Conservation (phyloP, 1,140 invertebrate genomes). For the Ooceraea biroi region DNA sequence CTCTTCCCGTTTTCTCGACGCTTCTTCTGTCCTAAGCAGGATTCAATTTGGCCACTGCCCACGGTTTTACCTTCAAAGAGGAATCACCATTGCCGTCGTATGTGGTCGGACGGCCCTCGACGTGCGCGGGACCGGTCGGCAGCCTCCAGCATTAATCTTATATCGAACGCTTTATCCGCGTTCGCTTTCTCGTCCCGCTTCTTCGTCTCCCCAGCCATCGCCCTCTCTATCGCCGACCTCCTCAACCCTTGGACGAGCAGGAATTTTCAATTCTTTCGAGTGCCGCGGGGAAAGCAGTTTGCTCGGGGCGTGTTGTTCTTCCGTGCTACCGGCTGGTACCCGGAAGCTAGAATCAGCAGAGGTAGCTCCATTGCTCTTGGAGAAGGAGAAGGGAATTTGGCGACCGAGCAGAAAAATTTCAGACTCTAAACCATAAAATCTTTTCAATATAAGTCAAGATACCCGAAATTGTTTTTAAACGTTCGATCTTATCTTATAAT, state of each 20-base stretch:
- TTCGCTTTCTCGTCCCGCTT: conserved; percentile 67
- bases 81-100: conserved; percentile 83
- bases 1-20: conserved; percentile 64
- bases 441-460: background rate
- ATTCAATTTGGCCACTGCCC: conserved; percentile 86
- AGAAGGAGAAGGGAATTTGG: conserved; percentile 2
- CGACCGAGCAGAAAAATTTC: background rate
- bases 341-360: conserved; percentile 47
- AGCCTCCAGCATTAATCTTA: conserved; percentile 86
- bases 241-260: conserved; percentile 81
- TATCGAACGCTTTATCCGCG: conserved; percentile 86
- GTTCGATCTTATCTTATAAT: background rate
- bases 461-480: background rate
- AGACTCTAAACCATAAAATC: background rate
- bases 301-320: conserved; percentile 63
- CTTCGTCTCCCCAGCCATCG: conserved; percentile 27
- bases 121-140: conserved; percentile 72
- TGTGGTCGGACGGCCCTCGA: conserved; percentile 75
- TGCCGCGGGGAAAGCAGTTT: conserved; percentile 77
- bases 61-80: conserved; percentile 86
- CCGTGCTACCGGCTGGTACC: conserved; percentile 39
- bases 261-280: conserved; percentile 85
- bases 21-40: conserved; percentile 84
- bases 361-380: conserved; percentile 2
- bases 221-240: conserved; percentile 57